Conservation (phyloP, 2,113 vertebrate species). For the Onychostoma macrolepis region DNA sequence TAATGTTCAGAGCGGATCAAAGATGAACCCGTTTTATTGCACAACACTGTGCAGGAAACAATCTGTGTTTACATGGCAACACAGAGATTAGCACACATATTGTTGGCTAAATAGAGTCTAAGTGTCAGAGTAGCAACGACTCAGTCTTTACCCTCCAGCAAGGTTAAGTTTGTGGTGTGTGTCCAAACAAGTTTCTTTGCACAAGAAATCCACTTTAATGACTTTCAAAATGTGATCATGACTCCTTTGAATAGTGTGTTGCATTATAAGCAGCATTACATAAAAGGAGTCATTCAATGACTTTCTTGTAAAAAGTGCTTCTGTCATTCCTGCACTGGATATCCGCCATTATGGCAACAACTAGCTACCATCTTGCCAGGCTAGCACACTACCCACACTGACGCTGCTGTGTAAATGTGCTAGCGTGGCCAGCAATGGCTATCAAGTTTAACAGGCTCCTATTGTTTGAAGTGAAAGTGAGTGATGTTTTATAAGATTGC, state of each 20-base stretch:
- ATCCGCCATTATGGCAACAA: conserved; percentile 29
- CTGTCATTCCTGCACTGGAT: background rate
- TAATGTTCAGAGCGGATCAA: conserved; percentile 65
- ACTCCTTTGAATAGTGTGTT: background rate
- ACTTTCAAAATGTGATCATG: background rate
- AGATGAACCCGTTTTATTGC: conserved; percentile 76
- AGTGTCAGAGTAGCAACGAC: conserved; percentile 82
- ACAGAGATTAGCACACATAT: conserved; percentile 80
- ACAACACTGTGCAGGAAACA: conserved; percentile 77
- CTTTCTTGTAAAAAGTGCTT: background rate
- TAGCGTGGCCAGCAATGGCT: background rate
- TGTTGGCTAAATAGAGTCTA: conserved; percentile 91
- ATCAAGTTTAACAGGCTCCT: conserved; percentile 8
- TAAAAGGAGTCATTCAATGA: background rate
- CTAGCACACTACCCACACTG: conserved; percentile 23
- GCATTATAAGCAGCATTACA: background rate
- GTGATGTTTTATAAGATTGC: background rate
- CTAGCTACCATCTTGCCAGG: conserved; percentile 23
- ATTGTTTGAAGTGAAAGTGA: conserved; percentile 28
- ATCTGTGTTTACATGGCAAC: conserved; percentile 81
- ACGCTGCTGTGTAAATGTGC: conserved; percentile 14
- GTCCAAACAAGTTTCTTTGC: conserved; percentile 39
- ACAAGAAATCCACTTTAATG: background rate
- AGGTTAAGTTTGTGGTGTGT: conserved; percentile 71
- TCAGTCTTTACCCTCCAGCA: conserved; percentile 71